Evolutionary conservation across 2,797 vertebrate species (phyloP), one percentile per base, ranked within the genome.

Genomic region (Spinus pinus): DNA sequence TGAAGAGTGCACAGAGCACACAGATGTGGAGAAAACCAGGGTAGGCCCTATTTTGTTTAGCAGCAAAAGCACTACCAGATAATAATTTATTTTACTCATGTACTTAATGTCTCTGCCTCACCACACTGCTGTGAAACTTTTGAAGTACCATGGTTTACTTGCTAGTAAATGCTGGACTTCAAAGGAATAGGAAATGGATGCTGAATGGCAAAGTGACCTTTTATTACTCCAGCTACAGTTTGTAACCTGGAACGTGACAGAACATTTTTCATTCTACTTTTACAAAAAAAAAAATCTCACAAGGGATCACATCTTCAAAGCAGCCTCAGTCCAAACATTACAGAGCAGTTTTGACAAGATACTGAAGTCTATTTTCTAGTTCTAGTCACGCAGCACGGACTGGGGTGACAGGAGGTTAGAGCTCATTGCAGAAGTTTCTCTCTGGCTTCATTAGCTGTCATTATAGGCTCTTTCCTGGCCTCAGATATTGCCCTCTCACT

Each of bases 121-220:
- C 56, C 85, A 91, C 79, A 70, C 67, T 84, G 79, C 80, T 69
- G 44, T 57, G 86, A 95, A 96, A 96, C 87, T 96, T 96, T 58
- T 96, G 93, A 96, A 94, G 93, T 91, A 71, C 67, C 70, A 62
- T 80, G 80, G 64, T 88, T 93, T 96, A 80, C 85, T 90, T 86
- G 85, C 70, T 53, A 91, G 95, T 86, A 96, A 96, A 95, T 77
- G 85, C 66, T 67, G 80, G 82, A 86, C 93, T 96, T 97, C 95
- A 96, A 97, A 97, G 87, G 82, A 96, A 94, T 94, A 93, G 87
- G 56, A 97, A 96, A 97, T 88, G 79, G 95, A 83, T 94, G 91
- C 77, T 96, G 96, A 96, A 96, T 96, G 85, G 87, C 80, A 91
- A 94, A 96, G 94, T 81, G 93, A 94, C 91, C 95, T 94, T 96